phyloP scores from a whole-genome alignment of 2,888 invertebrate species.

The Euzophera pinguis region DNA sequence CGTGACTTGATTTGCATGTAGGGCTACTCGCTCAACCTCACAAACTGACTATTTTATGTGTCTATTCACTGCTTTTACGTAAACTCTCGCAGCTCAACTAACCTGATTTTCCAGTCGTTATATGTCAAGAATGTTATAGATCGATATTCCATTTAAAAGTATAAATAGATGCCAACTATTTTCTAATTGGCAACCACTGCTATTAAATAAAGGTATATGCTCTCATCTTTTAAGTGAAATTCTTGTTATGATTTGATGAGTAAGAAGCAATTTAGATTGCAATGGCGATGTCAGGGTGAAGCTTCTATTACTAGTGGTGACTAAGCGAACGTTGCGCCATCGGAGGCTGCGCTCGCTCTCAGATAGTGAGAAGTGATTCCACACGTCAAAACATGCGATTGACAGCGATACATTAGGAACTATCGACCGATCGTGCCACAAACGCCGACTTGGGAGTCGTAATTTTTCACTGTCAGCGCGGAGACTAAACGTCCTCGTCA shows the following conservation, averaged over 20 bases:
- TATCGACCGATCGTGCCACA: conserved; percentile 62
- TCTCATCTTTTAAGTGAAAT: conserved; percentile 14
- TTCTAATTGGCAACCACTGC: conserved; percentile 2
- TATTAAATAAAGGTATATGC: not conserved
- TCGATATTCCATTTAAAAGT: conserved; percentile 18
- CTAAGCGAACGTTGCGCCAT: conserved; percentile 48
- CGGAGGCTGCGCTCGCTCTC: conserved; percentile 33
- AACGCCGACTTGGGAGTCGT: conserved; percentile 53
- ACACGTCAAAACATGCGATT: conserved; percentile 71
- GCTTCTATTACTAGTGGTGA: conserved; percentile 55
- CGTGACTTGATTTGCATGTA: conserved; percentile 75
- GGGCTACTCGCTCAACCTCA: conserved; percentile 48
- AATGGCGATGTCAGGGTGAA: conserved; percentile 40
- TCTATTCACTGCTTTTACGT: conserved; percentile 55
- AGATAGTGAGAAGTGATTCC: conserved; percentile 63
- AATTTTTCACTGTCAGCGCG: conserved; percentile 75
- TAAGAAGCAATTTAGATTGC: conserved; percentile 45
- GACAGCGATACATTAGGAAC: conserved; percentile 76
- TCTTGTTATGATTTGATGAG: conserved; percentile 19
- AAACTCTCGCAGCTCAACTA: conserved; percentile 35
- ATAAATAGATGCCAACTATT: not conserved
- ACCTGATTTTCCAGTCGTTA: conserved; percentile 41
- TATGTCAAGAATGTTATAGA: conserved; percentile 36
- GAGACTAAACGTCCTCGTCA: conserved; percentile 70
- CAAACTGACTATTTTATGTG: conserved; percentile 53